Percentiles rank a stretch among this genome's conserved stretches.
phyloP scores from a whole-genome alignment of 2,888 invertebrate genomes.

The Hecatera dysodea region DNA sequence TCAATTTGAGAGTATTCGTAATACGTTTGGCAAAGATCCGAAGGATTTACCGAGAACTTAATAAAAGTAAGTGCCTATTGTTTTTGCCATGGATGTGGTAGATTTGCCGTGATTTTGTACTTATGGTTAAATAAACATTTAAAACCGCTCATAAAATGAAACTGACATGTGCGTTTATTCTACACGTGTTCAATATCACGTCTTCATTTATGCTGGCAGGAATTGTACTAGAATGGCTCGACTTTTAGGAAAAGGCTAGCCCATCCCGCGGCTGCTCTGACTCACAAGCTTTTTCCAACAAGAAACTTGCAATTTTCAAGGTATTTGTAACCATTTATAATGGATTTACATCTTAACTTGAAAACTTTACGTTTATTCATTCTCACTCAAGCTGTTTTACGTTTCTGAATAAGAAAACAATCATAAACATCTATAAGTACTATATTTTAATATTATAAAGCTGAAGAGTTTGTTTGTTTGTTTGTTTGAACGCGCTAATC shows the following conservation, averaged over 20 bases:
- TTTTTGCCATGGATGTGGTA: conserved; percentile 28
- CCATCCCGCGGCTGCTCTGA: background rate
- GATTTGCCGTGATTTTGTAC: background rate
- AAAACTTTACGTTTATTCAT: too few relatives aligned
- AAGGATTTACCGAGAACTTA: conserved; percentile 9
- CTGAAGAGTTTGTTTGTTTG: too few relatives aligned
- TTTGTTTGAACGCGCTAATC: too few relatives aligned
- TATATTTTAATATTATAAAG: too few relatives aligned
- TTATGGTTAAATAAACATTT: background rate
- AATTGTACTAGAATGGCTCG: background rate
- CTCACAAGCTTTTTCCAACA: background rate
- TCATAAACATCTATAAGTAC: too few relatives aligned
- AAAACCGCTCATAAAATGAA: background rate
- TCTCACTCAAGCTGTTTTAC: too few relatives aligned
- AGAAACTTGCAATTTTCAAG: background rate
- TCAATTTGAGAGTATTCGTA: conserved; percentile 6
- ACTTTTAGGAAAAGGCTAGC: background rate
- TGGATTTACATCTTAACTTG: too few relatives aligned
- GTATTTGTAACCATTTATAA: too few relatives aligned
- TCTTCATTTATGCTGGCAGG: too few relatives aligned
- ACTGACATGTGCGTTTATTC: background rate
- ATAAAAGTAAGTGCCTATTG: conserved; percentile 19
- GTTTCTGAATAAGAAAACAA: too few relatives aligned
- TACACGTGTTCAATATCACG: conserved; percentile 1
- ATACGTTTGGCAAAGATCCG: conserved; percentile 33